phyloP scores from a whole-genome alignment of 2,888 invertebrate genomes.

The Tenthredo mesomela region DNA sequence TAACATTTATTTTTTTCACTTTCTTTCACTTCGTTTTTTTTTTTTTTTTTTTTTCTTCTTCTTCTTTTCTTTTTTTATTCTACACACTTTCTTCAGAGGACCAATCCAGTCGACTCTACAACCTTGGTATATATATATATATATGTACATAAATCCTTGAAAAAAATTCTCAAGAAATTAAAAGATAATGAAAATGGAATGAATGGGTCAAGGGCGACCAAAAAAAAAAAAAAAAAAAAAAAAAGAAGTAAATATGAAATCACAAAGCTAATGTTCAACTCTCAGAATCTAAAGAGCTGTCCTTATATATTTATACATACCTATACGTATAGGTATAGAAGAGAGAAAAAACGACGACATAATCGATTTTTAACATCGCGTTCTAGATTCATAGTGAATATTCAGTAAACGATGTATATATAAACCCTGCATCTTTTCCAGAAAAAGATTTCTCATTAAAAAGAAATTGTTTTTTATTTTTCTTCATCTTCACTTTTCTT shows the following conservation, averaged over 20 bases:
- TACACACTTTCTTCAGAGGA: background rate
- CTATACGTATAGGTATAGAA: no score
- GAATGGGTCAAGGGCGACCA: conserved; percentile 4
- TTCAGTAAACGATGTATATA: no score
- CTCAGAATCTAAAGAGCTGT: background rate
- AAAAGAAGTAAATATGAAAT: background rate
- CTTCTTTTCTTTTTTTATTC: background rate
- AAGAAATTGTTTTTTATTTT: no score
- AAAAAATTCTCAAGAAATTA: background rate
- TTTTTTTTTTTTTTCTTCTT: background rate
- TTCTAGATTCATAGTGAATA: no score
- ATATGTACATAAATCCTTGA: background rate
- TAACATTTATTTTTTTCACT: background rate
- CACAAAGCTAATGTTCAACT: background rate
- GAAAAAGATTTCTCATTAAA: no score
- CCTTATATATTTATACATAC: background rate
- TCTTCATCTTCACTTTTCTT: no score
- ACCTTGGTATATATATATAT: background rate
- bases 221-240: background rate
- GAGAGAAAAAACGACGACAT: background rate
- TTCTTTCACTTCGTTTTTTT: background rate
- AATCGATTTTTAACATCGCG: background rate
- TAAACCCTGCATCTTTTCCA: no score
- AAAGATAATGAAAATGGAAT: background rate
- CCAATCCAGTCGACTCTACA: background rate